Conservation (phyloP, 2,113 vertebrate genomes). For the Piaya cayana region DNA sequence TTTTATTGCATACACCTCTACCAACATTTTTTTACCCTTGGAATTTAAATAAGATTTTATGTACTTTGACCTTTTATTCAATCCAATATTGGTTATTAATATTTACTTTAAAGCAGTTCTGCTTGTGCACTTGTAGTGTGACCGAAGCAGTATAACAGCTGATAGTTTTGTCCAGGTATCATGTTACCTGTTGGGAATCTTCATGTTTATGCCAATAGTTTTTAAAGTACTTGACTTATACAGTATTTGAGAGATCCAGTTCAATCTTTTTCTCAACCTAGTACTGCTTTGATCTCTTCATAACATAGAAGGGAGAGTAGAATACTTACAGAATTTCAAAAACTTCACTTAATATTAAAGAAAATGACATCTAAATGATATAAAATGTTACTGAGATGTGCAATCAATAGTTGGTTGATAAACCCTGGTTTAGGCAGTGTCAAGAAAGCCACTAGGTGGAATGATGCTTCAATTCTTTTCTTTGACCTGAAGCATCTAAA, state of each 20-base stretch:
- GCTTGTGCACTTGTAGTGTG: not conserved
- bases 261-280: not conserved
- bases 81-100: conserved; percentile 6
- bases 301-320: not conserved
- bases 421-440: not conserved
- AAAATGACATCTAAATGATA: not conserved
- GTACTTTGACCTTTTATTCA: not conserved
- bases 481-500: not conserved
- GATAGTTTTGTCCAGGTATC: not conserved
- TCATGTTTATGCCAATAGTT: not conserved
- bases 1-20: not conserved
- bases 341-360: not conserved
- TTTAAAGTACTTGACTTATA: not conserved
- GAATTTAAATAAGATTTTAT: not conserved
- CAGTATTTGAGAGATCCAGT: not conserved
- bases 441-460: not conserved
- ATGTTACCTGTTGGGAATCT: not conserved
- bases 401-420: not conserved
- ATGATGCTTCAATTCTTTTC: not conserved
- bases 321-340: not conserved
- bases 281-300: not conserved
- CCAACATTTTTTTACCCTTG: not conserved
- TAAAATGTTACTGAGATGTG: not conserved
- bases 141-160: not conserved
- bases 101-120: conserved; percentile 31